Conservation (phyloP, 2,797 vertebrate species). For the Perdix hodgsoniae region DNA sequence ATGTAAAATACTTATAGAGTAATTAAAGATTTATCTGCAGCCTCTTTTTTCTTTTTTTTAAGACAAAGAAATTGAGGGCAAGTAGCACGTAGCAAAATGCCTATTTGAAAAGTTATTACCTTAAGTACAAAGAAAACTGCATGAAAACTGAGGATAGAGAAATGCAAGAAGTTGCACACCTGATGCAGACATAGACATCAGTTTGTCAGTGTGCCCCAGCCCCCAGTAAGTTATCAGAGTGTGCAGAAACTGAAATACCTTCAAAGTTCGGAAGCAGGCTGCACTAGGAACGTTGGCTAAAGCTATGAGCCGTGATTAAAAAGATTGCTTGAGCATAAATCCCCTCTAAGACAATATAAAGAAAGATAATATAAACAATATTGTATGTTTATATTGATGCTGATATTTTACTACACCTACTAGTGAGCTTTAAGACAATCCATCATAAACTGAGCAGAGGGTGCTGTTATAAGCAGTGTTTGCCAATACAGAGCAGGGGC, state of each 20-base stretch:
- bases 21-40: not conserved
- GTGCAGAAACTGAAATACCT: not conserved
- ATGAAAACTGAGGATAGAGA: not conserved
- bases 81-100: not conserved
- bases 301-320: not conserved
- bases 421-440: not conserved
- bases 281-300: conserved; percentile 6
- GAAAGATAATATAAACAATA: not conserved
- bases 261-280: not conserved
- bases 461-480: not conserved
- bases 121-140: not conserved
- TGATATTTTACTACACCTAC: not conserved
- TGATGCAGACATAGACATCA: not conserved
- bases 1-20: not conserved
- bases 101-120: not conserved
- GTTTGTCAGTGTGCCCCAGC: not conserved
- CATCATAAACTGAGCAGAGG: not conserved
- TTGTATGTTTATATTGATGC: not conserved
- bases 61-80: not conserved
- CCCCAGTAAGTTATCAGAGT: not conserved
- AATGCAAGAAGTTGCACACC: not conserved
- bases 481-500: not conserved
- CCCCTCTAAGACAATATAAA: not conserved
- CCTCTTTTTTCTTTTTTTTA: not conserved
- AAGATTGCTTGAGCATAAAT: not conserved